Percentiles rank a stretch among this genome's conserved stretches.
Evolutionary conservation across 1,140 invertebrate species (phyloP).

Genomic region (Chionoecetes opilio): DNA sequence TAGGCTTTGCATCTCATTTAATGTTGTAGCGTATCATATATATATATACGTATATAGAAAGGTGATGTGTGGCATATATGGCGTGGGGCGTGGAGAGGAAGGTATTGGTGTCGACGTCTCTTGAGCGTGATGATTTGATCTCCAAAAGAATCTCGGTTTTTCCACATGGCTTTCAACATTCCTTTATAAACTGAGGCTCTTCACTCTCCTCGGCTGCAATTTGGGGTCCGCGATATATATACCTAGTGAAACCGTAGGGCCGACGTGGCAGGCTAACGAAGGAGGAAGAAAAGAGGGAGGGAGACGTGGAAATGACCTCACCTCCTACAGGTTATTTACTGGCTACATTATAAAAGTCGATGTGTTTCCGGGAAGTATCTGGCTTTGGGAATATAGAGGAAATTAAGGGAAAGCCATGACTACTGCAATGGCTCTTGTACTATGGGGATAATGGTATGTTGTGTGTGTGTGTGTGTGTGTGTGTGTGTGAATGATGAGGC

Average conservation of each 20-base stretch:
- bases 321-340: neutral
- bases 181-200: neutral
- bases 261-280: neutral
- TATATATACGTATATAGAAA: too few relatives aligned
- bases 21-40: too few relatives aligned
- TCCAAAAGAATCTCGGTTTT: neutral
- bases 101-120: neutral
- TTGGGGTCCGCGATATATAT: neutral
- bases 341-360: slow-evolving; percentile 22
- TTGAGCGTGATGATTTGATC: neutral
- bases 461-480: neutral
- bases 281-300: neutral
- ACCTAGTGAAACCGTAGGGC: neutral
- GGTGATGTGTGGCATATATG: too few relatives aligned
- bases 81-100: too few relatives aligned
- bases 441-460: neutral
- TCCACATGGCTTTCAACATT: neutral
- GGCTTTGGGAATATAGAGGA: neutral
- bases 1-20: too few relatives aligned
- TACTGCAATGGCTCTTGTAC: too few relatives aligned
- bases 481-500: neutral
- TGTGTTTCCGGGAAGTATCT: neutral
- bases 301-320: neutral
- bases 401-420: neutral
- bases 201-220: neutral